phyloP scores from a whole-genome alignment of 2,113 vertebrate species.

The cat (Felis catus) region F.catus_Fca126_mat1.0 CM031420.1:133950001-133950500 shows the following conservation, averaged over 20 bases:
- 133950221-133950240: background rate
- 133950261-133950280: background rate
- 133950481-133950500: background rate
- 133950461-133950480: too few species aligned
- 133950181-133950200: background rate
- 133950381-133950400: background rate
- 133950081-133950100: background rate
- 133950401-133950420: background rate
- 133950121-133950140: background rate
- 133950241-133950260: background rate
- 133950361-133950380: background rate
- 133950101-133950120: background rate
- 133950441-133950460: too few species aligned
- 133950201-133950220: background rate
- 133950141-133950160: background rate
- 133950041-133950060: rapidly evolving
- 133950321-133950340: background rate
- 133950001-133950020: background rate
- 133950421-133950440: background rate
- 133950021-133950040: background rate
- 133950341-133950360: background rate
- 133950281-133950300: background rate
- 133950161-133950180: background rate
- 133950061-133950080: background rate
- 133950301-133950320: background rate